Conservation (phyloP, 2,113 vertebrate species). For the Zosterops japonicus region DNA sequence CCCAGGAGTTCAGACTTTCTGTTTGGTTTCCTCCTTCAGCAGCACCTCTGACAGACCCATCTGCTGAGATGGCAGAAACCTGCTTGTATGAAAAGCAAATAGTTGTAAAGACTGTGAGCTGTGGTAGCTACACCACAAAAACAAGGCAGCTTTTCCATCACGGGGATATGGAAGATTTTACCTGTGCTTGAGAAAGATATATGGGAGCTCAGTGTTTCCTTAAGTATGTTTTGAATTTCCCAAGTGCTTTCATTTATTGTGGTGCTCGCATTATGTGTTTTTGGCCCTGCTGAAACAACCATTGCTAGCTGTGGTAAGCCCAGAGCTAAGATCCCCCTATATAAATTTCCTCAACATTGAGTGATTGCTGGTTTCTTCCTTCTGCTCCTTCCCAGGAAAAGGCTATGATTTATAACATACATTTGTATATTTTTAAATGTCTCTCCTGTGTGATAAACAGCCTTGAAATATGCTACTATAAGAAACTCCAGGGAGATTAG, state of each 20-base stretch:
- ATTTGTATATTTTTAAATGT: conserved; percentile 11
- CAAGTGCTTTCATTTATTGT: not conserved
- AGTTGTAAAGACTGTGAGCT: not conserved
- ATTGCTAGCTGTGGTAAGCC: not conserved
- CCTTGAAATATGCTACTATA: not conserved
- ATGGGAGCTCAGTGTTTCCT: not conserved
- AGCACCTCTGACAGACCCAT: not conserved
- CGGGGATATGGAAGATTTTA: not conserved
- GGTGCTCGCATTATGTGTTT: not conserved
- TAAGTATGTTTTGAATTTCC: not conserved
- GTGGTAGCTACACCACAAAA: not conserved
- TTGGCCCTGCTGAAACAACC: not conserved
- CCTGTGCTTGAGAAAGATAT: not conserved
- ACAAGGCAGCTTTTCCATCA: not conserved
- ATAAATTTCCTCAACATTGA: not conserved
- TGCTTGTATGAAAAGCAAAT: conserved; percentile 6
- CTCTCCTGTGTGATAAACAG: conserved; percentile 11
- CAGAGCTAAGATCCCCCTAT: not conserved
- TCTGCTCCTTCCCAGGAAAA: not conserved
- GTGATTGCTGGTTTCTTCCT: conserved; percentile 7
- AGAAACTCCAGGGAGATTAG: conserved; percentile 7
- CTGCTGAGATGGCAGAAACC: not conserved
- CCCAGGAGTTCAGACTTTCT: not conserved
- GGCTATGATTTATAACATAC: not conserved
- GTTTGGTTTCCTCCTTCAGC: not conserved